phyloP scores from a whole-genome alignment of 1,140 invertebrate species.

The Scaptomyza graminum region DNA sequence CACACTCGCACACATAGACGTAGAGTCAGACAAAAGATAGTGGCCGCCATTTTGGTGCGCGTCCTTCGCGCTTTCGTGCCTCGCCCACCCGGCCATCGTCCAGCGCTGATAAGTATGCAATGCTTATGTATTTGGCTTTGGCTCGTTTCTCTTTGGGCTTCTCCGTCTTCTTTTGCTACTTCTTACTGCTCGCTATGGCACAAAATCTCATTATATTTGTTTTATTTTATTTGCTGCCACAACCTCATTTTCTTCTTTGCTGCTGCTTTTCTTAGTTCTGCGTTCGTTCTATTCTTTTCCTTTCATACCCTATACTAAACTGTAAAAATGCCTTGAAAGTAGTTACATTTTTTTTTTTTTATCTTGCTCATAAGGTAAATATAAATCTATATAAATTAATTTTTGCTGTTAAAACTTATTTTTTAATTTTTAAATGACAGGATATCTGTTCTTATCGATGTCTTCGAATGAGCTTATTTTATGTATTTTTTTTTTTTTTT shows the following conservation, averaged over 20 bases:
- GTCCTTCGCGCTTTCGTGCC: conserved; percentile 21
- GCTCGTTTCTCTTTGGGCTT: conserved; percentile 16
- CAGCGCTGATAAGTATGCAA: conserved; percentile 77
- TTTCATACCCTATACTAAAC: background rate
- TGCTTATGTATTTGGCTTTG: conserved; percentile 38
- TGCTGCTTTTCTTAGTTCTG: conserved; percentile 45
- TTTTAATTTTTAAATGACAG: too few species aligned
- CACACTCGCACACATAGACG: conserved; percentile 29
- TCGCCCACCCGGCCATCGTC: background rate
- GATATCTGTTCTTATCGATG: too few species aligned
- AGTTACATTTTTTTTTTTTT: conserved; percentile 4
- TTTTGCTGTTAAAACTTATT: too few species aligned
- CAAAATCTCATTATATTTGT: conserved; percentile 82
- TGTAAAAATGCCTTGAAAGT: too few species aligned
- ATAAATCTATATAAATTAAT: too few species aligned
- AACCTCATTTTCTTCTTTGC: conserved; percentile 61
- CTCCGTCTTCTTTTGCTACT: background rate
- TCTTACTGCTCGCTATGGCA: conserved; percentile 38
- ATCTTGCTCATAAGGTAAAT: background rate
- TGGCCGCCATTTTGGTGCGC: conserved; percentile 64
- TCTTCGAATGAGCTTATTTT: too few species aligned
- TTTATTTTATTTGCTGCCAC: conserved; percentile 80
- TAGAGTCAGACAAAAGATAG: conserved; percentile 62
- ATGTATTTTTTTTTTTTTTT: conserved; percentile 14
- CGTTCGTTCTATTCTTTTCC: conserved; percentile 7